Conservation (phyloP, 1,140 invertebrate genomes). For the Laodelphax striatellus region DNA sequence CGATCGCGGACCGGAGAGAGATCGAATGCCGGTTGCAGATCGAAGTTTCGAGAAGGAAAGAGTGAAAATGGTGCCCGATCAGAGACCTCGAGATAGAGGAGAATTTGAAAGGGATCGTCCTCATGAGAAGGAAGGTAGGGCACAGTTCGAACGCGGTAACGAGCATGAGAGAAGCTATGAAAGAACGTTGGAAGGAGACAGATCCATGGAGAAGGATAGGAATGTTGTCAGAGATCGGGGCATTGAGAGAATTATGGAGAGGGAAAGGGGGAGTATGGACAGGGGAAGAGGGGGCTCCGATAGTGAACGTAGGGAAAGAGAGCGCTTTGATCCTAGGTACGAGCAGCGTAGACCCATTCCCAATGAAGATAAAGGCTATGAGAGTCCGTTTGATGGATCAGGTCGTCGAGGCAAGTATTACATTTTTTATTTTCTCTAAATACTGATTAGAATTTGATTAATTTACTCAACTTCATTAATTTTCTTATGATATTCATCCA, state of each 20-base stretch:
- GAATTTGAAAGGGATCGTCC: constrained; percentile 5
- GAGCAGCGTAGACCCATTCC: constrained; percentile 16
- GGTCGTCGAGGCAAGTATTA: constrained; percentile 16
- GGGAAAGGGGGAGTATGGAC: constrained; percentile 12
- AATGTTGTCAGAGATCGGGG: constrained; percentile 15
- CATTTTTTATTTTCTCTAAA: too few relatives aligned
- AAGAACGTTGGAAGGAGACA: constrained; percentile 7
- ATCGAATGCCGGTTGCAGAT: constrained; percentile 12
- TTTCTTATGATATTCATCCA: too few relatives aligned
- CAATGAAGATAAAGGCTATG: constrained; percentile 20
- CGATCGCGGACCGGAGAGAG: constrained; percentile 17
- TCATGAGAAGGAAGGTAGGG: constrained; percentile 12
- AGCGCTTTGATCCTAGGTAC: constrained; percentile 1
- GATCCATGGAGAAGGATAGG: constrained; percentile 16
- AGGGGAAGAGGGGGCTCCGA: constrained; percentile 1
- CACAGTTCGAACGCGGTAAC: constrained; percentile 4
- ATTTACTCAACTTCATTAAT: too few relatives aligned
- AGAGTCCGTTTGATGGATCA: constrained; percentile 17
- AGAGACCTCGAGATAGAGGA: constrained; percentile 1
- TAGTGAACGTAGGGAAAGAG: constrained; percentile 14
- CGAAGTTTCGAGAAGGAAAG: constrained; percentile 22
- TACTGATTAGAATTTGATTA: too few relatives aligned
- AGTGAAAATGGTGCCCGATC: constrained; percentile 7
- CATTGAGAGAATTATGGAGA: constrained; percentile 10
- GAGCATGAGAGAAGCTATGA: constrained; percentile 14